Conservation (phyloP, 2,113 vertebrate species). For the Bubo bubo region DNA sequence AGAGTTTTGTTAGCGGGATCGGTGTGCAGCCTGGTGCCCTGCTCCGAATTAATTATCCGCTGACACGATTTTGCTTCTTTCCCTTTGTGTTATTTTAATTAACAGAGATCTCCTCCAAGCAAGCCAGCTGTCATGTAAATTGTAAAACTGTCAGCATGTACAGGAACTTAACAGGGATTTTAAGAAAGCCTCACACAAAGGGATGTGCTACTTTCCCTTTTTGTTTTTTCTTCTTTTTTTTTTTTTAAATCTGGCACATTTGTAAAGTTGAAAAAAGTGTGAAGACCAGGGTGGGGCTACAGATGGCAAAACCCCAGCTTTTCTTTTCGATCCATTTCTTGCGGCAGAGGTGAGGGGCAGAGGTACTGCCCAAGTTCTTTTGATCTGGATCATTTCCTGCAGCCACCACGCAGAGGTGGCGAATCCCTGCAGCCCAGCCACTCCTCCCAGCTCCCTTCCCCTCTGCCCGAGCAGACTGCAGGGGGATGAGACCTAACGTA, state of each 20-base stretch:
- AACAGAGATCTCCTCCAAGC: constrained; percentile 81
- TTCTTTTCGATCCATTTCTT: not conserved
- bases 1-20: constrained; percentile 53
- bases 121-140: constrained; percentile 79
- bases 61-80: constrained; percentile 68
- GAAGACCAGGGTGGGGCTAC: not conserved
- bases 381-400: not conserved
- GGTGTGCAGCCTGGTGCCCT: constrained; percentile 49
- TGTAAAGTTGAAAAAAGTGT: not conserved
- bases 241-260: not conserved
- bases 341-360: not conserved
- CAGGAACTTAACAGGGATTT: constrained; percentile 70
- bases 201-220: constrained; percentile 41
- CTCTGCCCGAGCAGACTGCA: not conserved
- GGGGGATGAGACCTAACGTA: not conserved
- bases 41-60: constrained; percentile 77
- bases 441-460: not conserved
- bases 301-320: not conserved
- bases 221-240: too few relatives aligned
- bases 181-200: constrained; percentile 44
- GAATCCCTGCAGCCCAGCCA: not conserved
- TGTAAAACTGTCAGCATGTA: constrained; percentile 77
- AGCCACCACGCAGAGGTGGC: accelerated
- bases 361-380: not conserved
- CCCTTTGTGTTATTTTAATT: constrained; percentile 82